Evolutionary conservation across 2,113 vertebrate genomes (phyloP), one percentile per base, ranked within the genome.

Genomic region (Philantomba maxwellii): DNA sequence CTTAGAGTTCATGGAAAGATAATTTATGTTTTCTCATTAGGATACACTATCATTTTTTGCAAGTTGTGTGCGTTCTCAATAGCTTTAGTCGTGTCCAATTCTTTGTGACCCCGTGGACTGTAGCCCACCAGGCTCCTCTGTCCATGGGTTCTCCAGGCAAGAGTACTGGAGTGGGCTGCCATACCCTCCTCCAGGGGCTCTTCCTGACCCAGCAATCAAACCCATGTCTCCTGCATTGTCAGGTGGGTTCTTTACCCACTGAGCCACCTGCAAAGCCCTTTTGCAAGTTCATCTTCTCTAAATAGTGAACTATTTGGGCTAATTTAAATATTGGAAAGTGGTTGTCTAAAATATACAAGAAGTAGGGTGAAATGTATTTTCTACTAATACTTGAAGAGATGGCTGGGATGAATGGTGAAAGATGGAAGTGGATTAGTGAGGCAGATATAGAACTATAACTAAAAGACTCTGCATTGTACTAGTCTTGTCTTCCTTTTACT

Each of bases 1-100:
- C 13, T 95, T 93, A 78, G 39, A 83, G 33, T 19, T 91, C 13
- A 51, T 91, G 21, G n/a, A 16, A 92, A 89, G 47, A 55, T 6
- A 43, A 78, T 92, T 93, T 80, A 39, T 80, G 11, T 91, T 89
- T 30, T 64, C 12, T 96, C 93, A 96, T 64, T 94, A 92, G 57
- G 45, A 93, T 92, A 58, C 36, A 84, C 28, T 66, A 7, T 93
- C 15, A 77, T 93, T 89, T 66, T 26, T 87, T 88, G 25, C 25
- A 93, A 70, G n/a, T 39, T 70, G 66, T 70, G n/a, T 70, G 66
- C 6, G 2, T 39, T 39, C 66, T 70, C 66, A 70, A n/a, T 70
- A 39, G 10, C 19, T 39, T 70, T 19, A 39, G 66, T 70, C 0
- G 0, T 70, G 66, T 39, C n/a, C 19, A 70, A 23, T 5, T 39